Base-by-base conservation (phyloP, 1,140 invertebrate species). In the Leptonema lineaticorne region DNA sequence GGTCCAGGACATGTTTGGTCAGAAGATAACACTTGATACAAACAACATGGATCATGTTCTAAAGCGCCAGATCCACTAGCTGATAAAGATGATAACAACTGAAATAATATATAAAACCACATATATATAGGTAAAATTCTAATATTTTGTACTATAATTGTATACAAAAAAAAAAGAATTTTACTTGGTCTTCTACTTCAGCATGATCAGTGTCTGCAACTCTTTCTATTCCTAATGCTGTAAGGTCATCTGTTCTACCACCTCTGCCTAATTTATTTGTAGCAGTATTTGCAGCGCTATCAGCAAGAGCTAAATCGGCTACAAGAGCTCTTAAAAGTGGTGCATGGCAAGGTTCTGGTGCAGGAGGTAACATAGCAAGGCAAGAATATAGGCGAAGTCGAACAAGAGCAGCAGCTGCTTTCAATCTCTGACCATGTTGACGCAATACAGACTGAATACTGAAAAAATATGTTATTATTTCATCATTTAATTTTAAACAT, bases 181-280 rank as follows among this genome's bases (percentile, higher is more conserved):
- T 76, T 79, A 98, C 95, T 88, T 99, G 96, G 85, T 99, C 95
- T 83, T 99, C 97, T 74, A 99, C 95, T 37, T 91, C 92, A 66
- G 94, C 90, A 81, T 98, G 95, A 83, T 99, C 96, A 6, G 94
- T 97, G 78, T 98, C 94, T 77, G 96, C 93, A 18, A 95, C 82
- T 90, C 92, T 50, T 63, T 73, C 57, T 18, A 73, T 69, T 24
- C 68, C 71, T 5, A 73, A 58, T 1, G 71, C 71, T n/a, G 71
- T 68, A 1, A 69, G 27, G 37, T 73, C 71, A 56, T 69, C 67
- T 14, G 59, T 65, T 27, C 71, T 58, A 16, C 68, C 68, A 18
- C 58, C 58, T 50, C 67, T 59, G 20, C 57, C 67, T 22, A 68
- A 53, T 41, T 63, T 62, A 29, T 64, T 66, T 22, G 95, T 97